Evolutionary conservation across 2,888 invertebrate species (phyloP).

Genomic region (Oxyteleia sp.): DNA sequence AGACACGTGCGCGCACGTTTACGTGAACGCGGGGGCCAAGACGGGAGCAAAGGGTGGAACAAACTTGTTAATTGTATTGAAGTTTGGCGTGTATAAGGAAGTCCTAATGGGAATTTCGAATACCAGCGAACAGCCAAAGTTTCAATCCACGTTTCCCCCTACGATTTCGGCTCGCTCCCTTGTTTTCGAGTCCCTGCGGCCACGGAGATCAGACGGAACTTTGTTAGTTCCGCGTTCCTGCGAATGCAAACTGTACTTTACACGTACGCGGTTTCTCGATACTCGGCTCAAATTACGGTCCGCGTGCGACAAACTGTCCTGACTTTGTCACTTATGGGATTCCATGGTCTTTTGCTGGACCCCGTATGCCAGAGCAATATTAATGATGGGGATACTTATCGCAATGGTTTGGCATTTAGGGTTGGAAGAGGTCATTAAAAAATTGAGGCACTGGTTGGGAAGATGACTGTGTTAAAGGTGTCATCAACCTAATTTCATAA

Average conservation of each 20-base stretch:
- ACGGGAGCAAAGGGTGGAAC: conserved; percentile 40
- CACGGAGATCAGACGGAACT: conserved; percentile 68
- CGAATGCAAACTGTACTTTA: conserved; percentile 67
- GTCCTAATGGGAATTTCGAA: conserved; percentile 73
- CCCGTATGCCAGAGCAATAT: too few relatives aligned
- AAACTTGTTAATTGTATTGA: conserved; percentile 73
- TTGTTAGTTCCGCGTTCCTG: conserved; percentile 59
- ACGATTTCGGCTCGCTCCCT: conserved; percentile 53
- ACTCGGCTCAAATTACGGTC: conserved; percentile 19
- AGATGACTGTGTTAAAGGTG: too few relatives aligned
- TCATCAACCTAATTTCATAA: too few relatives aligned
- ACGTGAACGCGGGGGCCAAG: background rate
- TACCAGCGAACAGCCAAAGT: conserved; percentile 61
- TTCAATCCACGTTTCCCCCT: conserved; percentile 29
- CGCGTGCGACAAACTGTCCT: conserved; percentile 22
- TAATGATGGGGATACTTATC: too few relatives aligned
- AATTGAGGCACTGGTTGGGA: too few relatives aligned
- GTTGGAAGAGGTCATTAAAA: too few relatives aligned
- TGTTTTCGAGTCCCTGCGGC: conserved; percentile 69
- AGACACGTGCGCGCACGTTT: conserved; percentile 14
- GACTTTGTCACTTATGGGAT: conserved; percentile 55
- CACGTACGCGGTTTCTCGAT: conserved; percentile 71
- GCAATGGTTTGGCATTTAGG: too few relatives aligned
- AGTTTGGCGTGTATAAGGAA: conserved; percentile 65
- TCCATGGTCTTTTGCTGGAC: conserved; percentile 29